These are phyloP conservation scores for Aleadryas rufinucha DNA, from an alignment of 2,113 vertebrate species.

Conservation along the genomic window DNA sequence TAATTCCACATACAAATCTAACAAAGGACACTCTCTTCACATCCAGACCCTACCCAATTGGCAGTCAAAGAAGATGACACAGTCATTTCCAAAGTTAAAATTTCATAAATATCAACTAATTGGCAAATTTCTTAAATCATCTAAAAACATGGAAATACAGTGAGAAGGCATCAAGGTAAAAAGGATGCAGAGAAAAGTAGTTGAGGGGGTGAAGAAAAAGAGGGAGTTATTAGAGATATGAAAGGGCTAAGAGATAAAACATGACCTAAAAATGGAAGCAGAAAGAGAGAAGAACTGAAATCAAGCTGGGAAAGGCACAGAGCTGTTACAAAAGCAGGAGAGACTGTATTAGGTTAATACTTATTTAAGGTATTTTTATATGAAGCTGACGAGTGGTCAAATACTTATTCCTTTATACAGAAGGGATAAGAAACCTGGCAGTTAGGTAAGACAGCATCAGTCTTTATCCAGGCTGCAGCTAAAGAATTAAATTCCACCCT, in stretches of 20 bases:
- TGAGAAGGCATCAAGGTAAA: neutral
- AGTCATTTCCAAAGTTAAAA: neutral
- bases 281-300: neutral
- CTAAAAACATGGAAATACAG: neutral
- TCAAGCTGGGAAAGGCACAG: slow-evolving; percentile 24
- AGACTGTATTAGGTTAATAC: slow-evolving; percentile 27
- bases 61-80: neutral
- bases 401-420: neutral
- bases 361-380: slow-evolving; percentile 4
- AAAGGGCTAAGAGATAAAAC: slow-evolving; percentile 38
- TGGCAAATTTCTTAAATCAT: neutral
- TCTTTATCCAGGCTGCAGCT: slow-evolving; percentile 4
- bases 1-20: neutral
- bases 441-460: neutral
- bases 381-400: neutral
- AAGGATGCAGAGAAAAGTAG: neutral
- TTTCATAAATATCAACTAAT: neutral
- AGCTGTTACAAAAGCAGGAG: neutral
- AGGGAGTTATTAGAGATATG: slow-evolving; percentile 30
- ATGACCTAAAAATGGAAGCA: slow-evolving; percentile 42
- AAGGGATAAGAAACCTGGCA: neutral
- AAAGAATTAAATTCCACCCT: neutral
- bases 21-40: neutral
- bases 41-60: neutral
- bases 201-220: neutral